A percentile compares a stretch with the other conserved stretches of the same genome.
Conservation (phyloP, 2,113 vertebrate genomes). For the Greenwoodochromis staneri region DNA sequence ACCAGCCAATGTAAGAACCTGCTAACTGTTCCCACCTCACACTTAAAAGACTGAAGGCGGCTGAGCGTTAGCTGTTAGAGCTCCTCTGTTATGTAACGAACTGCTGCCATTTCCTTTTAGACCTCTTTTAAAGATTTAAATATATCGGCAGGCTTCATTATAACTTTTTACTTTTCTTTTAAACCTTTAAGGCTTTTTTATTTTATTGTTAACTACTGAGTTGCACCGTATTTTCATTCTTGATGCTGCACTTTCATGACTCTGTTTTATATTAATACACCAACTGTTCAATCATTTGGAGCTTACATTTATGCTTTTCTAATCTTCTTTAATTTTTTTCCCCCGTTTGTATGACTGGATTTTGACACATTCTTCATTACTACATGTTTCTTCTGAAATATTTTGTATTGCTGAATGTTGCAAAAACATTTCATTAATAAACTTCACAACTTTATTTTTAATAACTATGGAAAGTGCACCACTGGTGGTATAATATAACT, state of each 20-base stretch:
- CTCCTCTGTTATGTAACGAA: not conserved
- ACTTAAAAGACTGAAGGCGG: not conserved
- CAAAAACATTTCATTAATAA: not conserved
- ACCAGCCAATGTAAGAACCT: not conserved
- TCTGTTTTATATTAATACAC: not conserved
- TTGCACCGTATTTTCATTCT: not conserved
- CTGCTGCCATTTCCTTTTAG: not conserved
- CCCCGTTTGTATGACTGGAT: not conserved
- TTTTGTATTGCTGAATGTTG: not conserved
- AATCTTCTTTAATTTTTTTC: fast-evolving
- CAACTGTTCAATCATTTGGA: not conserved
- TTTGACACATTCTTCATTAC: not conserved
- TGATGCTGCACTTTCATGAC: not conserved
- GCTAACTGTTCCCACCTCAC: not conserved
- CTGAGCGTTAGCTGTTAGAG: not conserved
- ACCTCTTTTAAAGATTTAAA: not conserved
- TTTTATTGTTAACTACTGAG: not conserved
- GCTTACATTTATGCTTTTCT: not conserved
- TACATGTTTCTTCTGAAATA: not conserved
- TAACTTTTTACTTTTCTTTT: not conserved
- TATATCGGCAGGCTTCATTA: not conserved
- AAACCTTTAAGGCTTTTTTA: not conserved
- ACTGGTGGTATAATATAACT: not conserved
- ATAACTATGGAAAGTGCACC: not conserved
- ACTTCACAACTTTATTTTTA: not conserved